Evolutionary conservation across 2,888 invertebrate species (phyloP).

Genomic region (Eupeodes luniger): DNA sequence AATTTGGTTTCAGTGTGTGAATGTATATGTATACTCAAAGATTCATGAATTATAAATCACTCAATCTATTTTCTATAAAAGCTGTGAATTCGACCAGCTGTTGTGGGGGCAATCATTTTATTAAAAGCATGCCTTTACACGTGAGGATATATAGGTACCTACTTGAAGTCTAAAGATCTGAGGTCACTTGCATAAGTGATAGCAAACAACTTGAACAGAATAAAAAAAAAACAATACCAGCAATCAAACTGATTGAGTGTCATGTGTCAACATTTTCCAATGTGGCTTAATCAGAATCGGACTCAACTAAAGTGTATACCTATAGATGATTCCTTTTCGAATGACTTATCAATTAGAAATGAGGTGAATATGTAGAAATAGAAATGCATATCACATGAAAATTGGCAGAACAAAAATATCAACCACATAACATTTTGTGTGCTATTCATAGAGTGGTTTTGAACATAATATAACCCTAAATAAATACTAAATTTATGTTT

Average conservation of each 20-base stretch:
- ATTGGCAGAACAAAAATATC: background rate
- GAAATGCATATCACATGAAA: background rate
- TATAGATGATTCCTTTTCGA: constrained; percentile 8
- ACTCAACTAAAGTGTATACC: background rate
- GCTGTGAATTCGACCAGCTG: constrained; percentile 20
- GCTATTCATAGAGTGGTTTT: no score
- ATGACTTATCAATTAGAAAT: constrained; percentile 57
- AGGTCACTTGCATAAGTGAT: constrained; percentile 37
- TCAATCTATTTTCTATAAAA: background rate
- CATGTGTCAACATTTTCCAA: constrained; percentile 46
- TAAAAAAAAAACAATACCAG: constrained; percentile 12
- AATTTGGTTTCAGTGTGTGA: background rate
- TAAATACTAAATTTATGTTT: no score
- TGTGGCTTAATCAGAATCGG: constrained; percentile 11
- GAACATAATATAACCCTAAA: no score
- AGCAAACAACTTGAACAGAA: background rate
- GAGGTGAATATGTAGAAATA: background rate
- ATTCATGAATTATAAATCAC: constrained; percentile 8
- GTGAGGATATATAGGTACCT: constrained; percentile 3
- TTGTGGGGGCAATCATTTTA: background rate
- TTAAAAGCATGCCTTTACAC: constrained; percentile 23
- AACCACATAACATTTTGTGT: background rate
- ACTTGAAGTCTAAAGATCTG: background rate
- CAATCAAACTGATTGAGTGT: constrained; percentile 36
- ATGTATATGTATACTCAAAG: no score